Evolutionary conservation across 1,140 invertebrate genomes (phyloP).

Genomic region (Solenopsis invicta): DNA sequence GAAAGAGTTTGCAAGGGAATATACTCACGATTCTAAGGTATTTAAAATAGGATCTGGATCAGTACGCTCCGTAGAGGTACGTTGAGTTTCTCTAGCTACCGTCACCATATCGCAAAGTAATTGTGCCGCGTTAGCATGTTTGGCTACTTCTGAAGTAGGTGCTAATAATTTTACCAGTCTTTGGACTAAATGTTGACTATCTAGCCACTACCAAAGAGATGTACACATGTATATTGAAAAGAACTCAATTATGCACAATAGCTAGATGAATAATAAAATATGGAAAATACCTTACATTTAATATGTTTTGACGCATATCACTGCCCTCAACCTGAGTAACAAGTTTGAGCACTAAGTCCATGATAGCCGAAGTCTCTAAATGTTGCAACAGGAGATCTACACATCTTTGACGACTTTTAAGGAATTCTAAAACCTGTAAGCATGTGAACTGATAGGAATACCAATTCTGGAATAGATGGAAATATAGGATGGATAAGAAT

Average conservation of each 20-base stretch:
- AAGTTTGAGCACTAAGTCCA: conserved; percentile 96
- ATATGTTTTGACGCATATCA: conserved; percentile 93
- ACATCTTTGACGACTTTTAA: conserved; percentile 95
- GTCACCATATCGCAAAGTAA: conserved; percentile 94
- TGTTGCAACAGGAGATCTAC: conserved; percentile 95
- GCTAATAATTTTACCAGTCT: conserved; percentile 93
- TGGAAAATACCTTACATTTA: conserved; percentile 89
- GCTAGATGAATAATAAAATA: conserved; percentile 2
- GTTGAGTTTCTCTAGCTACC: conserved; percentile 90
- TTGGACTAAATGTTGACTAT: conserved; percentile 94
- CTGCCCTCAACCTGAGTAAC: conserved; percentile 94
- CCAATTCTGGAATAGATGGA: conserved; percentile 91
- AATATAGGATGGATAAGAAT: conserved; percentile 61
- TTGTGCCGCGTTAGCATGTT: conserved; percentile 94
- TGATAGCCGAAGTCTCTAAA: conserved; percentile 97
- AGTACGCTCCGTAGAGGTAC: conserved; percentile 87
- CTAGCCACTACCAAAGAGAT: conserved; percentile 92
- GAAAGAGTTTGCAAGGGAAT: background rate
- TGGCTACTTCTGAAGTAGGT: conserved; percentile 91
- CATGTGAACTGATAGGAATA: conserved; percentile 96
- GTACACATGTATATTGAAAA: conserved; percentile 39
- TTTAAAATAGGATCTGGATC: conserved; percentile 90
- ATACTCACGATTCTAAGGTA: conserved; percentile 91
- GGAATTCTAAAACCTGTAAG: conserved; percentile 96
- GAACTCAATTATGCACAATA: background rate